Percentiles rank a stretch among this genome's conserved stretches.
Evolutionary conservation across 1,140 invertebrate species (phyloP).

Genomic region (Hylaeus volcanicus): DNA sequence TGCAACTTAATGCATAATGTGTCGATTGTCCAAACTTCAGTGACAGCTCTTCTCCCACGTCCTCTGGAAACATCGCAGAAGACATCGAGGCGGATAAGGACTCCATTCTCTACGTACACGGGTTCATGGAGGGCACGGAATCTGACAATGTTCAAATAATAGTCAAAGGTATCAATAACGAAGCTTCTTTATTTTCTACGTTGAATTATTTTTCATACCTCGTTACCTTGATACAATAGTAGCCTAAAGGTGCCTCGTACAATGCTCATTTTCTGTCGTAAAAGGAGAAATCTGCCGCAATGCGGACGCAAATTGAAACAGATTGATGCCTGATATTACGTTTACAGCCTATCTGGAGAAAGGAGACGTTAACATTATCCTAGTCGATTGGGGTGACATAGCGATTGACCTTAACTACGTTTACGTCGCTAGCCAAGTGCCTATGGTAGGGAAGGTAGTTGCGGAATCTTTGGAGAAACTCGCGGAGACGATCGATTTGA

Average conservation of each 20-base stretch:
- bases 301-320: not conserved
- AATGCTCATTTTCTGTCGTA: too few species aligned
- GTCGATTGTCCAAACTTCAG: conserved; percentile 7
- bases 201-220: too few species aligned
- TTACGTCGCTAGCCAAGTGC: not conserved
- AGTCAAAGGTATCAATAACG: conserved; percentile 20
- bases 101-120: conserved; percentile 35
- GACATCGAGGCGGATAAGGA: not conserved
- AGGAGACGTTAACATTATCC: conserved; percentile 21
- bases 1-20: too few species aligned
- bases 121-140: conserved; percentile 25
- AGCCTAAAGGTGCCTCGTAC: too few species aligned
- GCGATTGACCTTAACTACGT: conserved; percentile 1
- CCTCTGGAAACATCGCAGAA: not conserved
- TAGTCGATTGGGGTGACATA: conserved; percentile 38
- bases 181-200: too few species aligned
- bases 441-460: not conserved
- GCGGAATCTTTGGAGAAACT: conserved; percentile 50
- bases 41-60: not conserved
- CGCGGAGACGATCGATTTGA: conserved; percentile 66
- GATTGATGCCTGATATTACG: too few species aligned
- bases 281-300: not conserved
- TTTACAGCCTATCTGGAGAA: conserved; percentile 16
- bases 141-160: conserved; percentile 6
- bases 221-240: too few species aligned